phyloP scores from a whole-genome alignment of 2,888 invertebrate species.

The Athetis lepigone region DNA sequence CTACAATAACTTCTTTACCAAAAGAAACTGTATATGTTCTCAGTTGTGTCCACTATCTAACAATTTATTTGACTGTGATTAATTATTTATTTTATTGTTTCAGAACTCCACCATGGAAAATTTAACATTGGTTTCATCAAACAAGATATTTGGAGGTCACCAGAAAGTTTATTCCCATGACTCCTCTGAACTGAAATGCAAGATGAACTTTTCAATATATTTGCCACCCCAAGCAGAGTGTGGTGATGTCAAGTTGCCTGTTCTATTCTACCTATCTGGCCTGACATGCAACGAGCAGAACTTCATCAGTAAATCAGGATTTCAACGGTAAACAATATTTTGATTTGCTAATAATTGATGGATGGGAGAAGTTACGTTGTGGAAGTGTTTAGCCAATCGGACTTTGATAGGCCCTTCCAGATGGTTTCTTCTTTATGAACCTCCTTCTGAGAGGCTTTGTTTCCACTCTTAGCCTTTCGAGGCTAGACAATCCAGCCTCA shows the following conservation, averaged over 20 bases:
- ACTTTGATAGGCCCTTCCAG: too few relatives aligned
- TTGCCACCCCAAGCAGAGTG: constrained; percentile 94
- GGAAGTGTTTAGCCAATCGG: too few relatives aligned
- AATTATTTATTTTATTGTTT: constrained; percentile 40
- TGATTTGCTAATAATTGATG: too few relatives aligned
- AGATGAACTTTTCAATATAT: constrained; percentile 98
- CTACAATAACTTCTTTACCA: too few relatives aligned
- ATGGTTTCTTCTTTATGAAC: too few relatives aligned
- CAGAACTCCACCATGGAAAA: constrained; percentile 84
- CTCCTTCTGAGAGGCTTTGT: too few relatives aligned
- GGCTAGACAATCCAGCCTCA: too few relatives aligned
- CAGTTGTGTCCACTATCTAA: not conserved
- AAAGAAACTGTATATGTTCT: too few relatives aligned
- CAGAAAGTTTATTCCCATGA: constrained; percentile 96
- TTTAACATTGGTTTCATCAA: constrained; percentile 92
- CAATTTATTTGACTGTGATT: too few relatives aligned
- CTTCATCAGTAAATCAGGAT: constrained; percentile 98
- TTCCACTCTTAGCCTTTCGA: too few relatives aligned
- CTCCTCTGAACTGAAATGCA: constrained; percentile 95
- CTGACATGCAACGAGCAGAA: constrained; percentile 98
- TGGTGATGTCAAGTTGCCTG: constrained; percentile 92
- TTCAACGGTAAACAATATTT: constrained; percentile 91
- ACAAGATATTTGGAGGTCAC: constrained; percentile 95
- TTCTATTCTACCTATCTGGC: constrained; percentile 97
- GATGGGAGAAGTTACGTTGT: too few relatives aligned